phyloP scores from a whole-genome alignment of 2,888 invertebrate genomes.

The Gryllus longicercus region DNA sequence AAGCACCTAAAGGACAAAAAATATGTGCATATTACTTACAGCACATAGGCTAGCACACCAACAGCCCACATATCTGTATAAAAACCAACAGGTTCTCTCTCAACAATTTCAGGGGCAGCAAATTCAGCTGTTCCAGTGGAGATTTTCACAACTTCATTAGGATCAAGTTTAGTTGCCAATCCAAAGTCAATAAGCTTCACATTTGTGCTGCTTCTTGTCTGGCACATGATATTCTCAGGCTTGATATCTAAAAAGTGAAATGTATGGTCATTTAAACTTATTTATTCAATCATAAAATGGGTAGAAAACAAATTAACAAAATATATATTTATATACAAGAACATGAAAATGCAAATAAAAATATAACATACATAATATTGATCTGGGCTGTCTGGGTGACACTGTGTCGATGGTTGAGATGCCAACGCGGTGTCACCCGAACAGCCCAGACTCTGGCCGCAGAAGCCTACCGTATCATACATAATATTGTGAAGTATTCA shows the following conservation, averaged over 20 bases:
- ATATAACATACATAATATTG: background rate
- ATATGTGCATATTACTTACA: constrained; percentile 63
- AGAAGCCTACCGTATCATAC: background rate
- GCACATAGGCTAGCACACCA: constrained; percentile 95
- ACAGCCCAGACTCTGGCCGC: no score
- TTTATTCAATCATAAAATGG: constrained; percentile 12
- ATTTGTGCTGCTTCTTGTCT: constrained; percentile 89
- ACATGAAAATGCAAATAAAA: background rate
- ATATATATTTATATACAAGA: background rate
- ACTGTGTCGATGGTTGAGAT: no score
- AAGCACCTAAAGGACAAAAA: background rate
- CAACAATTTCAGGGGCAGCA: constrained; percentile 98
- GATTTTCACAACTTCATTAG: constrained; percentile 97
- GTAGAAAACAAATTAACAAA: background rate
- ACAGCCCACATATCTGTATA: constrained; percentile 99
- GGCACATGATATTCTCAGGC: constrained; percentile 99
- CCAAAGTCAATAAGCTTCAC: constrained; percentile 99
- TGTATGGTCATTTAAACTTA: constrained; percentile 21
- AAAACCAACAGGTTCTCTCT: constrained; percentile 97
- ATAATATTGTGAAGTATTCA: background rate
- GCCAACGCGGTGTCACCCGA: no score
- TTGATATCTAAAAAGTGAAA: constrained; percentile 64
- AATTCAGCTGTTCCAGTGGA: constrained; percentile 99
- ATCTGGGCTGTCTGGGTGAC: no score
- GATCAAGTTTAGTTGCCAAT: constrained; percentile 95